Percentiles rank a stretch among this genome's conserved stretches.
Evolutionary conservation across 2,113 vertebrate species (phyloP).

Genomic region (Eleginops maclovinus): DNA sequence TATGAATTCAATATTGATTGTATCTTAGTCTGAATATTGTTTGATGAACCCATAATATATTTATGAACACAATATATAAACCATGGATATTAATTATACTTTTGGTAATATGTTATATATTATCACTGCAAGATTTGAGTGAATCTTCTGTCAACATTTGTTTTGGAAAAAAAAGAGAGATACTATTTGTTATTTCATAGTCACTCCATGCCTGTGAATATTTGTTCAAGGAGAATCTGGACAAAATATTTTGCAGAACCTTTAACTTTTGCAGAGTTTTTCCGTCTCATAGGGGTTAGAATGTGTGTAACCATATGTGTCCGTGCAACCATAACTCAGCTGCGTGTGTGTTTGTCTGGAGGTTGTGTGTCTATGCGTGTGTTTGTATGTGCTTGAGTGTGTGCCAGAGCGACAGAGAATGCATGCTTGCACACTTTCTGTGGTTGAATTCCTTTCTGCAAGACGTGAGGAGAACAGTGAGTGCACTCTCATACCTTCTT

Average conservation of each 20-base stretch:
- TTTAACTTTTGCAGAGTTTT: too few relatives aligned
- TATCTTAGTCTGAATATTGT: neutral
- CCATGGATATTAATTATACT: neutral
- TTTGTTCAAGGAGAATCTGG: neutral
- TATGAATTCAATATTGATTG: neutral
- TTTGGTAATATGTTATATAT: too few relatives aligned
- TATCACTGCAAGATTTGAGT: neutral
- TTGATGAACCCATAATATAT: neutral
- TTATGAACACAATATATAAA: neutral
- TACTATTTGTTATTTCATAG: neutral
- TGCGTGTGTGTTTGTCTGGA: too few relatives aligned
- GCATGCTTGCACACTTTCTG: neutral
- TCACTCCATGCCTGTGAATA: neutral
- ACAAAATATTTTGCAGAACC: neutral
- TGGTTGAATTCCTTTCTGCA: neutral
- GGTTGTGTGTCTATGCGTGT: neutral
- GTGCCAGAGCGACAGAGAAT: neutral
- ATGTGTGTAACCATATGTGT: too few relatives aligned
- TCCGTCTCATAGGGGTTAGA: too few relatives aligned
- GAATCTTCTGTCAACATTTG: neutral
- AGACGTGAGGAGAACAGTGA: neutral
- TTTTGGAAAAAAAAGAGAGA: neutral
- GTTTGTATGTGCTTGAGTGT: neutral
- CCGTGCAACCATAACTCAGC: too few relatives aligned
- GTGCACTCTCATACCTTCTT: conserved; percentile 90